Conservation (phyloP, 2,797 vertebrate species). For the Cottoperca gobio region DNA sequence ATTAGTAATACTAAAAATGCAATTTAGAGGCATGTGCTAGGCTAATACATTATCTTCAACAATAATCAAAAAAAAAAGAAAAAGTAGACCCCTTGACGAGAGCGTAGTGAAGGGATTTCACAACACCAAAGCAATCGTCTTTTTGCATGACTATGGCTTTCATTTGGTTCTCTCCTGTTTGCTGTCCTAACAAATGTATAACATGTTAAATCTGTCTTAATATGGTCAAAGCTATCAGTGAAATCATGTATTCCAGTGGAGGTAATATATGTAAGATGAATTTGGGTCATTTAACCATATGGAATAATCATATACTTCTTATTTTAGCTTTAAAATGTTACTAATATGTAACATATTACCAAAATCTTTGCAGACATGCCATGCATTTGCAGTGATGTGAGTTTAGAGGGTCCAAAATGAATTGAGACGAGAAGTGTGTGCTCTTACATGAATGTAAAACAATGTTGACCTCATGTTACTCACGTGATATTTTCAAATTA, state of each 20-base stretch:
- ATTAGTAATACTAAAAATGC: background rate
- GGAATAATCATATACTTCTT: background rate
- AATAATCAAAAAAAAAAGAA: conserved; percentile 19
- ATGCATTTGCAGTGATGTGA: background rate
- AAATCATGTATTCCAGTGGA: background rate
- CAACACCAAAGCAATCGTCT: background rate
- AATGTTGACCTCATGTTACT: background rate
- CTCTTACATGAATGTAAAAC: background rate
- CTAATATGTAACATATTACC: background rate
- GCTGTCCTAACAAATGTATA: background rate
- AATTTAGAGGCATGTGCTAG: background rate
- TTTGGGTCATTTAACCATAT: background rate
- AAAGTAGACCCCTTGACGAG: conserved; percentile 7
- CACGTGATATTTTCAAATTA: background rate
- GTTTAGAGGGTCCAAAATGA: background rate
- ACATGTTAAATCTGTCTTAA: background rate
- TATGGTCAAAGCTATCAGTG: no score
- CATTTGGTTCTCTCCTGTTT: background rate
- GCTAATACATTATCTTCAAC: background rate
- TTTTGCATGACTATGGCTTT: background rate
- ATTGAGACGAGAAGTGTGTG: background rate
- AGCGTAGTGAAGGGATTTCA: background rate
- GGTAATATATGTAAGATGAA: background rate
- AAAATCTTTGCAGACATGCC: background rate
- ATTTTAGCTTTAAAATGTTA: background rate